A percentile compares a stretch with the other conserved stretches of the same genome.
Conservation (phyloP, 1,140 invertebrate species). For the Kradibia gibbosae region DNA sequence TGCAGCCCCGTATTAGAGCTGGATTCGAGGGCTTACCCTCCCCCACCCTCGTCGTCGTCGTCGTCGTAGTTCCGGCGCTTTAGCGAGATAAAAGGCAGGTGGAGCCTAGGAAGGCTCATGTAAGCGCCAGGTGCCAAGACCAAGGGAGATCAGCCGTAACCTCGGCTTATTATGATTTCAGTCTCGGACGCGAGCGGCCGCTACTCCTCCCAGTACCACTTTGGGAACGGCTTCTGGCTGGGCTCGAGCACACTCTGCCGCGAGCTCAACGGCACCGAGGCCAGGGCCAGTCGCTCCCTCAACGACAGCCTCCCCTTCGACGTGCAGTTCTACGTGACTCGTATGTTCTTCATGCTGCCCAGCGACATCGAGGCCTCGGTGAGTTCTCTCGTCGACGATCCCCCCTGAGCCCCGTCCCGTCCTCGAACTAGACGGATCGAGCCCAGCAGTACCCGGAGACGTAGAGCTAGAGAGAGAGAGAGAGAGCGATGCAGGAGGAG, state of each 20-base stretch:
- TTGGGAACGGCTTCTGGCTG: slow-evolving; percentile 88
- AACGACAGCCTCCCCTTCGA: slow-evolving; percentile 75
- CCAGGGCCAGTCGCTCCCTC: slow-evolving; percentile 65
- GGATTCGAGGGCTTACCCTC: no score
- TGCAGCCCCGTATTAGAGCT: no score
- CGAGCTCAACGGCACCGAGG: slow-evolving; percentile 71
- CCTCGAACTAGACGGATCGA: no score
- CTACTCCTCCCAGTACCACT: slow-evolving; percentile 84
- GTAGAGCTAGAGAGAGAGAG: not conserved
- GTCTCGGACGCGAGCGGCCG: slow-evolving; percentile 87
- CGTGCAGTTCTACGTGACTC: slow-evolving; percentile 78
- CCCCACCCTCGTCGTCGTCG: no score
- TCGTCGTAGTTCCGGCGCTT: no score
- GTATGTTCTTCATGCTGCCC: slow-evolving; percentile 77
- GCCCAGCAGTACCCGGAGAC: not conserved
- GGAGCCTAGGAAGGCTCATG: no score
- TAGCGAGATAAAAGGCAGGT: no score
- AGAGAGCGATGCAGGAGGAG: not conserved
- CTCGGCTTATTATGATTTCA: slow-evolving; percentile 67
- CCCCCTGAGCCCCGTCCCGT: not conserved
- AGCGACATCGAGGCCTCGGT: slow-evolving; percentile 77
- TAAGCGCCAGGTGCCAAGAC: no score
- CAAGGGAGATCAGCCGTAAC: not conserved
- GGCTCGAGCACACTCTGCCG: slow-evolving; percentile 80
- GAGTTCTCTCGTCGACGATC: slow-evolving; percentile 59